Conservation (phyloP, 2,113 vertebrate species). For the Scomber japonicus region DNA sequence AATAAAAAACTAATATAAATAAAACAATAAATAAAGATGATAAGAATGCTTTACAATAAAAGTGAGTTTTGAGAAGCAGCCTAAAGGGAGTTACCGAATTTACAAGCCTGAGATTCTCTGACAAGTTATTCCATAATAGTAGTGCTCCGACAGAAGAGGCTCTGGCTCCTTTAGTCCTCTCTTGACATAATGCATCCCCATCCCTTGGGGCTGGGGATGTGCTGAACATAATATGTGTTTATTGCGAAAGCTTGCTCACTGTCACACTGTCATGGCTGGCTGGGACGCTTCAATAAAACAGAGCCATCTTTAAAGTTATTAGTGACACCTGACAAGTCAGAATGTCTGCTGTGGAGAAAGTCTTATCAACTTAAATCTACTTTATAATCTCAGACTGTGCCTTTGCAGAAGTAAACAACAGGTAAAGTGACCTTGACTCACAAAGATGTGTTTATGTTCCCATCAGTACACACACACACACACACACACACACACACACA, state of each 20-base stretch:
- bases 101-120: too few relatives aligned
- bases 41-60: neutral
- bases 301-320: conserved; percentile 37
- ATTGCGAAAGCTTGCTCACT: neutral
- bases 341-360: neutral
- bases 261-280: neutral
- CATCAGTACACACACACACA: neutral
- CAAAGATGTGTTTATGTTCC: conserved; percentile 10
- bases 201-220: neutral
- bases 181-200: too few relatives aligned
- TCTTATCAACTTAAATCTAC: too few relatives aligned
- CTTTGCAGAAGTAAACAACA: conserved; percentile 9
- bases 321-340: neutral
- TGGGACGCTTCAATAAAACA: neutral
- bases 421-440: conserved; percentile 47
- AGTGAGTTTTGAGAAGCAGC: neutral
- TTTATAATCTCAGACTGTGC: neutral
- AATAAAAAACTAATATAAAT: neutral
- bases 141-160: too few relatives aligned
- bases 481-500: neutral
- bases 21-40: neutral
- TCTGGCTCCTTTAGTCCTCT: too few relatives aligned
- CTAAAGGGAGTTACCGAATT: neutral
- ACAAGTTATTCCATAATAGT: too few relatives aligned
- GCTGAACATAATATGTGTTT: neutral